Base-by-base conservation (phyloP, 2,888 invertebrate species). In the Drosophila ezoana region DNA sequence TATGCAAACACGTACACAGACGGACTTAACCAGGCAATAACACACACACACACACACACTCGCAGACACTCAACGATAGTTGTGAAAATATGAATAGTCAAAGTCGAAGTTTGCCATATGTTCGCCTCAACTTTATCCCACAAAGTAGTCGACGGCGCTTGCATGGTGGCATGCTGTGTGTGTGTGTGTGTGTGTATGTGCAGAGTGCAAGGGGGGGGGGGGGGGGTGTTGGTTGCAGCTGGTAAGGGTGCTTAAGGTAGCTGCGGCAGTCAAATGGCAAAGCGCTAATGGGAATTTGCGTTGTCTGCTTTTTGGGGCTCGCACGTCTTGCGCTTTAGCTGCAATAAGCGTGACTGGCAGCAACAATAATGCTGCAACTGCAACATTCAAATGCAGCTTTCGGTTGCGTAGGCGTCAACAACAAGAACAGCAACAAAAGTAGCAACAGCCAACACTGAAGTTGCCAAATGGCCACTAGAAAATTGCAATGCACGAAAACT, bases 241-340 rank as follows among this genome's bases (percentile, higher is more conserved):
- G 52, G 40, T 23, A 49, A 37, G 52, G 28, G 51, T 16, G 38
- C 20, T 28, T 28, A 37, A 35, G 40, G 41, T 40, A 41, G 18
- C 13, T 57, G 59, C 16, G 53, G 56, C 74, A 76, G 59, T 53
- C 63, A 76, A 76, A 78, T 63, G 74, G 69, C 75, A 64, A 64
- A 72, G 75, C 80, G 80, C 86, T 83, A 88, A 83, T 83, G 88
- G 88, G 83, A 83, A 88, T 88, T 82, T 86, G 75, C 77, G 83
- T 68, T 79, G 74, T 65, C 66, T 79, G 75, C 44, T 56, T 54
- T 78, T 60, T 48, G 51, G 43, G 41, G 45, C 60, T 44, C 43
- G 82, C 83, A 83, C 88, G 86, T 83, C 82, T 79, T 67, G 52
- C 58, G 77, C 77, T 79, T 85, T 76, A 79, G 79, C 69, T 58